Conservation (phyloP, 2,113 vertebrate species). For the Chionomys nivalis region DNA sequence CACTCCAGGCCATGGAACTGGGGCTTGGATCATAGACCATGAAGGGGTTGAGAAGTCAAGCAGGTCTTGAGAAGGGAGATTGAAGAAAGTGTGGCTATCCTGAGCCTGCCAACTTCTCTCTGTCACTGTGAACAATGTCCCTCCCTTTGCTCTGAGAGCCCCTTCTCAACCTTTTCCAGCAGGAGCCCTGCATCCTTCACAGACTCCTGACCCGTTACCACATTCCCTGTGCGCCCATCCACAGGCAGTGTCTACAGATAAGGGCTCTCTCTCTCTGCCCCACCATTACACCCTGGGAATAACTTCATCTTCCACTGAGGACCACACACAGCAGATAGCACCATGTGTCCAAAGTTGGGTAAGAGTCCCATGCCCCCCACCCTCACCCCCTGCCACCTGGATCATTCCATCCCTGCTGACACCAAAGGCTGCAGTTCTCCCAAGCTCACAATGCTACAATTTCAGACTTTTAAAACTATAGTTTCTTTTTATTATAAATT, state of each 20-base stretch:
- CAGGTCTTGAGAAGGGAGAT: background rate
- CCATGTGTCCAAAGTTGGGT: background rate
- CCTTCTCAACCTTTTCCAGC: too few species aligned
- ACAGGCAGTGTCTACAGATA: background rate
- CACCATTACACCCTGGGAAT: background rate
- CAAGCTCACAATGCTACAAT: background rate
- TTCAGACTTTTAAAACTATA: background rate
- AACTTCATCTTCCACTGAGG: background rate
- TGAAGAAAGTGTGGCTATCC: background rate
- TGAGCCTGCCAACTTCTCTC: background rate
- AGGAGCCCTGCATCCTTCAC: background rate
- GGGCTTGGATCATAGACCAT: background rate
- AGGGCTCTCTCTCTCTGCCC: background rate
- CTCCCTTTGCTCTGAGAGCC: background rate
- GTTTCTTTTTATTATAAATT: conserved; percentile 24
- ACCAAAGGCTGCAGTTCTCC: background rate
- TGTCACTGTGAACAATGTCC: background rate
- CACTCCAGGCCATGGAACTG: background rate
- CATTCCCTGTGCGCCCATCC: background rate
- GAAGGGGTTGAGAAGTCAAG: background rate
- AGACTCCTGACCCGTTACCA: background rate
- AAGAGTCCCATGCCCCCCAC: background rate
- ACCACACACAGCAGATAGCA: background rate
- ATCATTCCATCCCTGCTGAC: background rate
- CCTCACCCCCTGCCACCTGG: background rate